Conservation (phyloP, 2,113 vertebrate genomes). For the Planiliza haematocheilus region DNA sequence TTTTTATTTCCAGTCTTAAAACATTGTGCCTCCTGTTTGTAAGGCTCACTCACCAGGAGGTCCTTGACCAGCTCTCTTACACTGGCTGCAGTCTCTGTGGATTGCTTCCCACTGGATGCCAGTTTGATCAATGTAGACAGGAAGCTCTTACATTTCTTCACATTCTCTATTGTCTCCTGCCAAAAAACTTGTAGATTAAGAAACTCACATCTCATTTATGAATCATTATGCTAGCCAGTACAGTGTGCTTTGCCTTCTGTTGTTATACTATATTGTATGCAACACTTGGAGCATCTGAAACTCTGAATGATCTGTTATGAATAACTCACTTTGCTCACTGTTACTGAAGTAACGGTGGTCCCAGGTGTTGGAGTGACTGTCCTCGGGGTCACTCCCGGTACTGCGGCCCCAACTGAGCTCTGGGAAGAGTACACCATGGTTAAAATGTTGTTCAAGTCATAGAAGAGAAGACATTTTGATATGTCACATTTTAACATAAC, state of each 20-base stretch:
- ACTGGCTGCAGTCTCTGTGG: constrained; percentile 91
- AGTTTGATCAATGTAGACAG: constrained; percentile 97
- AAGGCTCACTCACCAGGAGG: constrained; percentile 88
- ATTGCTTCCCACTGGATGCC: constrained; percentile 95
- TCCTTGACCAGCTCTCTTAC: constrained; percentile 96
- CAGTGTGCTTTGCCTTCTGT: not conserved
- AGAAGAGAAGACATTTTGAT: too few species aligned
- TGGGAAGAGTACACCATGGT: constrained; percentile 21
- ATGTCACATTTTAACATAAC: too few species aligned
- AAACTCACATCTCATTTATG: not conserved
- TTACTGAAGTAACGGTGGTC: constrained; percentile 87
- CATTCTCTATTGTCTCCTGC: constrained; percentile 98
- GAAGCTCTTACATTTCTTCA: constrained; percentile 99
- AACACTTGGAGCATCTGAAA: not conserved
- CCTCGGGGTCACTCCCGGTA: constrained; percentile 89
- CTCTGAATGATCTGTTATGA: not conserved
- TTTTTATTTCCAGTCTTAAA: too few species aligned
- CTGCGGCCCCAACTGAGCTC: constrained; percentile 80
- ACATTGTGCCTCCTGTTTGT: not conserved
- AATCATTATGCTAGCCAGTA: not conserved
- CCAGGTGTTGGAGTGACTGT: constrained; percentile 85
- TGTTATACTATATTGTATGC: not conserved
- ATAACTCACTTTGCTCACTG: constrained; percentile 84
- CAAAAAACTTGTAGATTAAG: constrained; percentile 14
- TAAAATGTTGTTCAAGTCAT: too few species aligned